Evolutionary conservation across 2,797 vertebrate species (phyloP).

Genomic region (Bucorvus abyssinicus): DNA sequence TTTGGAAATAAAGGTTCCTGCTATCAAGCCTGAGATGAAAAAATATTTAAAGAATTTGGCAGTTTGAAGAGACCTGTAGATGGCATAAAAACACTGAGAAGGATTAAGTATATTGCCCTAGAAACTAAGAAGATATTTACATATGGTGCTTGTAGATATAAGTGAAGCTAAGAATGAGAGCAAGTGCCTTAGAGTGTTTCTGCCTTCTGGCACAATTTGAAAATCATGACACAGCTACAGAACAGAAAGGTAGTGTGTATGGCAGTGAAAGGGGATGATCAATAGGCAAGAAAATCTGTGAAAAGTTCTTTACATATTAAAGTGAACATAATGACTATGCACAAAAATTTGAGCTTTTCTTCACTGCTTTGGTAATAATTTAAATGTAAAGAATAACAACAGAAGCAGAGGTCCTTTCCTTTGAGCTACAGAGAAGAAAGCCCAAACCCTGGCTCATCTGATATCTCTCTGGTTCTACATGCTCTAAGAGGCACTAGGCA

Average conservation of each 20-base stretch:
- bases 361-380: not conserved
- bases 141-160: not conserved
- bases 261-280: not conserved
- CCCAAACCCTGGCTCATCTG: not conserved
- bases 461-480: not conserved
- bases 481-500: not conserved
- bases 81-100: constrained; percentile 40
- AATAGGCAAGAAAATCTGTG: not conserved
- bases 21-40: not conserved
- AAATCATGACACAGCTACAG: not conserved
- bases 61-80: constrained; percentile 13
- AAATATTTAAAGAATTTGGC: not conserved
- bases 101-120: not conserved
- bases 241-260: not conserved
- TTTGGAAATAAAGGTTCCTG: not conserved
- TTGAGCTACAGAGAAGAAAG: not conserved
- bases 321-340: not conserved
- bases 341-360: not conserved
- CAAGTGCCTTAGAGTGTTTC: not conserved
- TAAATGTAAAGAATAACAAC: not conserved
- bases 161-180: not conserved
- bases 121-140: not conserved
- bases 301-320: not conserved
- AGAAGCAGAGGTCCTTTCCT: not conserved
- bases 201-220: not conserved